These are phyloP conservation scores for Sebastes cheni DNA, from an alignment of 2,797 vertebrate species.

Conservation along the genomic window DNA sequence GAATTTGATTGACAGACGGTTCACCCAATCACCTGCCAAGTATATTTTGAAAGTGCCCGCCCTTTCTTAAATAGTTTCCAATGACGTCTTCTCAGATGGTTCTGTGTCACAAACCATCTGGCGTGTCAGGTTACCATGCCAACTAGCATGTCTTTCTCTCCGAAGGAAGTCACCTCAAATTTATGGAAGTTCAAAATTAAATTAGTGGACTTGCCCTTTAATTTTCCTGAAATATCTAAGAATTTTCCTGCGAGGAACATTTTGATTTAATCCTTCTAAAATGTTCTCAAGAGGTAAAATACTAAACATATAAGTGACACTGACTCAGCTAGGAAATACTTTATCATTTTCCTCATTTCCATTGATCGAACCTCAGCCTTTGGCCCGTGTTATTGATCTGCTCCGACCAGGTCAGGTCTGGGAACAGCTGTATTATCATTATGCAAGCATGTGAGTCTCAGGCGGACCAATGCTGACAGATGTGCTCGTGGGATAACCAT, in stretches of 20 bases:
- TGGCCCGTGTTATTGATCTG: constrained; percentile 14
- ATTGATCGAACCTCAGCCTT: not conserved
- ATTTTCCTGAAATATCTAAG: not conserved
- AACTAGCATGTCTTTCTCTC: not conserved
- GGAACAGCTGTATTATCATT: constrained; percentile 27
- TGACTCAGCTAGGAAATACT: accelerated
- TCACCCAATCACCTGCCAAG: too few relatives aligned
- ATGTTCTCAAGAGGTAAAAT: not conserved
- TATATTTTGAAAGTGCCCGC: too few relatives aligned
- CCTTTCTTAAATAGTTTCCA: too few relatives aligned
- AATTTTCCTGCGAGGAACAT: not conserved
- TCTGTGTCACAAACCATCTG: too few relatives aligned
- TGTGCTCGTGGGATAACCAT: constrained; percentile 42
- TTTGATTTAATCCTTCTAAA: not conserved
- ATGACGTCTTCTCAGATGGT: too few relatives aligned
- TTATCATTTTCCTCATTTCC: not conserved
- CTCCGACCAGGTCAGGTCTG: constrained; percentile 14
- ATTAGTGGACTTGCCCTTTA: not conserved
- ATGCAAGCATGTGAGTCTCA: constrained; percentile 1
- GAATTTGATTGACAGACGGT: too few relatives aligned
- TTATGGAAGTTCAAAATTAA: not conserved
- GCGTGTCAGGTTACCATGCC: too few relatives aligned
- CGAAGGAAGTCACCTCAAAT: not conserved
- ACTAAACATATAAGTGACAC: not conserved
- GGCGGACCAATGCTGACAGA: constrained; percentile 15